phyloP scores from a whole-genome alignment of 2,888 invertebrate species.

The Malthinus flaveolus region DNA sequence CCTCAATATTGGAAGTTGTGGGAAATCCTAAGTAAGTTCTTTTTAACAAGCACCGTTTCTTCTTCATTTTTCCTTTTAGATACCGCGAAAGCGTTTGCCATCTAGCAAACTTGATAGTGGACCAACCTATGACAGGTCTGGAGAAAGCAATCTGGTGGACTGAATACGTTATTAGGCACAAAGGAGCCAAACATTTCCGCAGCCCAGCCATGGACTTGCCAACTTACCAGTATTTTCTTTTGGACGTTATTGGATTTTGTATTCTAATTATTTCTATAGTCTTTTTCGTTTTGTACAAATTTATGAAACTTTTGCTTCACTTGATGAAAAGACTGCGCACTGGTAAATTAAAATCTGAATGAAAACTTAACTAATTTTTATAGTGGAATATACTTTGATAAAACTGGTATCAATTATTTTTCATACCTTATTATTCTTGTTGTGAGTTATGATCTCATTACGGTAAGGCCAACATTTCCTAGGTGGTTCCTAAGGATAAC shows the following conservation, averaged over 20 bases:
- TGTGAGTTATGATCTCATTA: too few species aligned
- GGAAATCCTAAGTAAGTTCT: slow-evolving; percentile 35
- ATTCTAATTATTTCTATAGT: background rate
- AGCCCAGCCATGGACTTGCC: background rate
- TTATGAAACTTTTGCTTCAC: too few species aligned
- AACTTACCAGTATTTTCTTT: background rate
- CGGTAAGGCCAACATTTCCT: too few species aligned
- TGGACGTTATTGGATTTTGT: background rate
- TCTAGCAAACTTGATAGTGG: background rate
- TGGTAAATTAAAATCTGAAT: too few species aligned
- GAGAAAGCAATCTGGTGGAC: slow-evolving; percentile 1
- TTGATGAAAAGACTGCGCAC: too few species aligned
- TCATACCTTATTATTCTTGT: too few species aligned
- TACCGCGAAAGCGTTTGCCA: background rate
- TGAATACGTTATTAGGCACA: background rate
- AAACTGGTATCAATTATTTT: too few species aligned
- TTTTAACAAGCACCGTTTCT: background rate
- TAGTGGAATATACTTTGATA: too few species aligned
- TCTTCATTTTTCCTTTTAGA: background rate
- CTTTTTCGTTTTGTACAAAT: background rate
- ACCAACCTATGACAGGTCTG: slow-evolving; percentile 12
- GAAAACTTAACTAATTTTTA: too few species aligned
- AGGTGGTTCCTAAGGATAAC: too few species aligned
- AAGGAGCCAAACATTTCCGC: background rate
- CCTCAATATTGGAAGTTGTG: slow-evolving; percentile 37